Evolutionary conservation across 2,888 invertebrate species (phyloP), one percentile per base, ranked within the genome.

Genomic region (Oscheius sp.): DNA sequence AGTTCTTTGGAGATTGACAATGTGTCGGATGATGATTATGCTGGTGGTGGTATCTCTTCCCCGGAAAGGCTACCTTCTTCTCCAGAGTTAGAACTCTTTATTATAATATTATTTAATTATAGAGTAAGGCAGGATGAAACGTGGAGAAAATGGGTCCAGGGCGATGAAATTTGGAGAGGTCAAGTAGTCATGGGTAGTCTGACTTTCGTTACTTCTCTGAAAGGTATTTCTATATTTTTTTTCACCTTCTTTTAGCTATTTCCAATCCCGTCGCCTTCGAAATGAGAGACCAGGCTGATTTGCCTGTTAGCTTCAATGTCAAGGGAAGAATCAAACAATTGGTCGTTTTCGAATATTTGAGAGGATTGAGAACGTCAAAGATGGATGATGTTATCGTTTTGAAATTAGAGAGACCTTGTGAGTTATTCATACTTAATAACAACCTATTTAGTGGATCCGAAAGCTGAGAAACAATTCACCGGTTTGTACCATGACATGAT

Each of bases 331-430:
- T 72, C 24, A 49, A 59, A 33, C 67, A 67, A 1, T 41, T 70
- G 26, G 9, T 64, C 24, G 67, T 72, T 33, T 70, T 68, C 61
- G 72, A 72, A 28, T 72, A 72, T 50, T 38, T 72, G 9, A 30
- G 50, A 14, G 36, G 45, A 12, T 41, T 72, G 36, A 30, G 70
- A 4, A 49, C 30, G 26, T 51, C 44, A 20, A 51, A 61, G 8
- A 20, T 20, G n/a, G 41, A 67, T 56, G 64, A 67, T 41, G 65
- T 72, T 17, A 47, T 54, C 30, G 65, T 70, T 6, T 47, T 59
- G 33, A 45, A 65, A 22, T n/a, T 67, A 17, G 57, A 62, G 41
- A 59, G 32, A 24, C 67, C 70, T 20, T n/a, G 65, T 65, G 24
- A 30, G 62, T 2, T 22, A 24, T 28, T 20, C 8, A 6, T 9